Percentiles rank a stretch among this genome's conserved stretches.
Conservation (phyloP, 2,113 vertebrate species). For the Symphodus melops region DNA sequence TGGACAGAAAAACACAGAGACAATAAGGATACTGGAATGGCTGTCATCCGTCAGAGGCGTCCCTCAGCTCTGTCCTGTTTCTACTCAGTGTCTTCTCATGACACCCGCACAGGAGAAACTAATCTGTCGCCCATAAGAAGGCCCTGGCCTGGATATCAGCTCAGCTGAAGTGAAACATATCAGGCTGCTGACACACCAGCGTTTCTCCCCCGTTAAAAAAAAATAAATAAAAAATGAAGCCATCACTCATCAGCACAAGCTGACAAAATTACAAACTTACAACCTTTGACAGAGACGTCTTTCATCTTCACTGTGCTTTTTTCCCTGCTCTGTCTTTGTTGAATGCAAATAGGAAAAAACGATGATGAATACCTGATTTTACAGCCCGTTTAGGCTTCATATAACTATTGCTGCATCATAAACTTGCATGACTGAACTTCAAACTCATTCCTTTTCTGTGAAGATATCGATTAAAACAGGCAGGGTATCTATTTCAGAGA, state of each 20-base stretch:
- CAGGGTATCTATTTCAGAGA: conserved; percentile 48
- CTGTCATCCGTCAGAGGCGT: conserved; percentile 67
- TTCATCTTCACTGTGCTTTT: conserved; percentile 53
- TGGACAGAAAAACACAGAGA: conserved; percentile 46
- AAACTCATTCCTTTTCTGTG: conserved; percentile 8
- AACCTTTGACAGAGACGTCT: conserved; percentile 54
- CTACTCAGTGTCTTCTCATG: conserved; percentile 61
- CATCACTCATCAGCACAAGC: conserved; percentile 69
- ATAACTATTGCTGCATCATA: conserved; percentile 16
- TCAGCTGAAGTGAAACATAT: conserved; percentile 72
- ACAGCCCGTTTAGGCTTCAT: conserved; percentile 19
- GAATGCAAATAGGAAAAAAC: conserved; percentile 45
- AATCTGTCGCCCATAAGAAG: conserved; percentile 64
- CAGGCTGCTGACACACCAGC: conserved; percentile 61
- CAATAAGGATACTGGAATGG: conserved; percentile 55
- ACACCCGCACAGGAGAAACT: conserved; percentile 60
- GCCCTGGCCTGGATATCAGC: conserved; percentile 67
- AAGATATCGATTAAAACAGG: conserved; percentile 39
- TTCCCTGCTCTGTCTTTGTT: conserved; percentile 33
- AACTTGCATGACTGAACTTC: conserved; percentile 32
- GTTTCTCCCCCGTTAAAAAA: conserved; percentile 60
- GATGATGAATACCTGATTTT: conserved; percentile 9
- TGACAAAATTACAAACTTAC: conserved; percentile 65
- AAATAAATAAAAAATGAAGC: conserved; percentile 73
- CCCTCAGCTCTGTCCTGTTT: conserved; percentile 59